Conservation (phyloP, 1,140 invertebrate species). For the Lutraria rhynchaena region DNA sequence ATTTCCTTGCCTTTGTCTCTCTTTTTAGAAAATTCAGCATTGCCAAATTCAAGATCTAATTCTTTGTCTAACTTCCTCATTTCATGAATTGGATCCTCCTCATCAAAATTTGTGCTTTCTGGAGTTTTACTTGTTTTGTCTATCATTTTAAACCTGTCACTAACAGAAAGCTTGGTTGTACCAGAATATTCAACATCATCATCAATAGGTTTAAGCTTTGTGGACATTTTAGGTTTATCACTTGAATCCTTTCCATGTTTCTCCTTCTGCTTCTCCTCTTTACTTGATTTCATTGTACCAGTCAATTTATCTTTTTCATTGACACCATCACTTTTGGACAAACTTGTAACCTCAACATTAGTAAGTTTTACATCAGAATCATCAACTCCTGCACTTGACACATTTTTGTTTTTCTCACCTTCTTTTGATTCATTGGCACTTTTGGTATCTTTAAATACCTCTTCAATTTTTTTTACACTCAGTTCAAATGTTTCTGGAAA, state of each 20-base stretch:
- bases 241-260: conserved; percentile 13
- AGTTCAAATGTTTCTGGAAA: conserved; percentile 51
- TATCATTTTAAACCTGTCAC: conserved; percentile 58
- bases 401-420: conserved; percentile 4
- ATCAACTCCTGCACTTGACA: neutral
- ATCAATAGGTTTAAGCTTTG: conserved; percentile 36
- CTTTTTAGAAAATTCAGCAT: conserved; percentile 44
- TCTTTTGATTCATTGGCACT: neutral
- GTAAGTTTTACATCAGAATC: neutral
- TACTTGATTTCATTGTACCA: neutral
- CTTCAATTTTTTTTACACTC: conserved; percentile 50
- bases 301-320: neutral
- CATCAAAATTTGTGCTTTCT: conserved; percentile 21
- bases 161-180: conserved; percentile 70
- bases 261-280: conserved; percentile 5
- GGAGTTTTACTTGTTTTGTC: conserved; percentile 1
- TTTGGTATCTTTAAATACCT: conserved; percentile 43
- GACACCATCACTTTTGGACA: neutral
- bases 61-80: conserved; percentile 57
- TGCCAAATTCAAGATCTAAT: conserved; percentile 45
- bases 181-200: conserved; percentile 84
- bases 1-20: conserved; percentile 34
- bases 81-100: conserved; percentile 56
- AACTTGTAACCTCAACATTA: neutral
- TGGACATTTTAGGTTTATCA: conserved; percentile 19